phyloP scores from a whole-genome alignment of 2,888 invertebrate species.

The Priocnemis perturbator region DNA sequence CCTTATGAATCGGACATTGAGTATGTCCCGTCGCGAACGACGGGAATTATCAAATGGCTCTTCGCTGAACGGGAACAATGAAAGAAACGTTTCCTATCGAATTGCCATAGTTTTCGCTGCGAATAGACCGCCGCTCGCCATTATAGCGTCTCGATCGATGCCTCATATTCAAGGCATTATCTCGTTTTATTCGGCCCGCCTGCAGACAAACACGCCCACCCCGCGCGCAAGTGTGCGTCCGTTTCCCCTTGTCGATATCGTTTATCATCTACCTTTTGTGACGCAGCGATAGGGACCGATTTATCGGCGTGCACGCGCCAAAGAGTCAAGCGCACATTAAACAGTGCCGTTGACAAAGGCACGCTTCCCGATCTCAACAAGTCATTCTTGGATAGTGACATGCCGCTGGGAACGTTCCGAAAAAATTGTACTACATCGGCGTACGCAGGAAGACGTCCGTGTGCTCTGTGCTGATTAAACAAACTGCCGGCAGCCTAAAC shows the following conservation, averaged over 20 bases:
- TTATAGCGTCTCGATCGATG: constrained; percentile 32
- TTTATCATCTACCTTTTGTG: constrained; percentile 44
- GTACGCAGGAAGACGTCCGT: no score
- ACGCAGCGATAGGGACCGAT: constrained; percentile 31
- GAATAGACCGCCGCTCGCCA: constrained; percentile 17
- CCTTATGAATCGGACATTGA: no score
- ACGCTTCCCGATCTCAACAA: no score
- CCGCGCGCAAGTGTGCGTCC: not conserved
- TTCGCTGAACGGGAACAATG: constrained; percentile 9
- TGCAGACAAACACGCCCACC: constrained; percentile 13
- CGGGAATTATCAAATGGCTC: constrained; percentile 15
- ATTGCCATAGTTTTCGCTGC: constrained; percentile 9
- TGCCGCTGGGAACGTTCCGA: no score
- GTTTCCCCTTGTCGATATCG: constrained; percentile 22
- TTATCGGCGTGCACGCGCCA: constrained; percentile 32
- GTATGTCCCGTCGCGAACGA: not conserved
- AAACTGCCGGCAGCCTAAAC: no score
- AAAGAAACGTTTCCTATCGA: constrained; percentile 22
- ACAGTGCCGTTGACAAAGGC: not conserved
- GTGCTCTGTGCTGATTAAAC: no score
- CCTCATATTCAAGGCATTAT: constrained; percentile 42
- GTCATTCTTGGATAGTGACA: no score
- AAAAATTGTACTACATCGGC: no score
- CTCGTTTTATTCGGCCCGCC: constrained; percentile 41
- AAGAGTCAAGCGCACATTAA: constrained; percentile 14